phyloP scores from a whole-genome alignment of 2,888 invertebrate genomes.

The Harpalus rufipes region DNA sequence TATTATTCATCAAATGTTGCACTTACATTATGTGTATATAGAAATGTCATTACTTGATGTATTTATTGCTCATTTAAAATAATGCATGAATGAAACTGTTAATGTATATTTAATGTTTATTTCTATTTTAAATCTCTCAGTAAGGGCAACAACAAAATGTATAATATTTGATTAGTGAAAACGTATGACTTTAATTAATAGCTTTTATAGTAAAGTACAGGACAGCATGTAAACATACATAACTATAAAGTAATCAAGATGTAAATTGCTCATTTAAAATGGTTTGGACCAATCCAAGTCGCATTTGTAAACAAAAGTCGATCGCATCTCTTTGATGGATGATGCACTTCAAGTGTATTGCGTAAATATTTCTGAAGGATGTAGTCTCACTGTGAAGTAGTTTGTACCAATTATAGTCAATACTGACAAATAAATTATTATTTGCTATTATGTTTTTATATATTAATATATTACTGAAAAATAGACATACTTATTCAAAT shows the following conservation, averaged over 20 bases:
- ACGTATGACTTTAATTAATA: conserved; percentile 60
- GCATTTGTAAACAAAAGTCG: conserved; percentile 65
- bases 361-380: conserved; percentile 65
- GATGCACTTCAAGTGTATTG: conserved; percentile 59
- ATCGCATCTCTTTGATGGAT: conserved; percentile 62
- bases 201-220: conserved; percentile 60
- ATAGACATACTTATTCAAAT: not conserved
- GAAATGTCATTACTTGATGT: conserved; percentile 65
- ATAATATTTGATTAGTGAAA: conserved; percentile 61
- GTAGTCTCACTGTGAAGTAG: conserved; percentile 66
- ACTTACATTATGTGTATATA: conserved; percentile 62
- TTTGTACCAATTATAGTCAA: conserved; percentile 67
- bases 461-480: not conserved
- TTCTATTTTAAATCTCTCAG: conserved; percentile 66
- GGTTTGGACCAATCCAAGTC: conserved; percentile 66
- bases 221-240: conserved; percentile 51
- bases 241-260: conserved; percentile 61
- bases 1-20: conserved; percentile 59
- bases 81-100: conserved; percentile 65
- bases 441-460: conserved; percentile 57
- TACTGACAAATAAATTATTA: conserved; percentile 66
- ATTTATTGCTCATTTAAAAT: conserved; percentile 67
- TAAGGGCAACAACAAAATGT: conserved; percentile 67
- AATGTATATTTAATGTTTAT: conserved; percentile 56
- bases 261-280: conserved; percentile 60